Base-by-base conservation (phyloP, 92 coral and sea anemone genomes). In the Actinostola sp. region DNA sequence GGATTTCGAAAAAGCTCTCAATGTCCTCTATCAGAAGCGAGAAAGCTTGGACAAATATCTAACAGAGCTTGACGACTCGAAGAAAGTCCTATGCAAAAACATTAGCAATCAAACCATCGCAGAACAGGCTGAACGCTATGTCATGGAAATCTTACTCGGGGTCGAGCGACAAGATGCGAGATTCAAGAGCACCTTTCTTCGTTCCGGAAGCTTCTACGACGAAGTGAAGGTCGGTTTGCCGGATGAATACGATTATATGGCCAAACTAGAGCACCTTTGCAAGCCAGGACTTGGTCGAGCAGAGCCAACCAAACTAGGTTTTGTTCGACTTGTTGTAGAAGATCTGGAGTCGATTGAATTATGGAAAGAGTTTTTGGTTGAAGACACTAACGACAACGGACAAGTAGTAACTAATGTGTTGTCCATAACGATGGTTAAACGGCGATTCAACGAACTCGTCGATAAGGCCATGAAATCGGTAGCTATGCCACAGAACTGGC, bases 221-320 rank as follows among this genome's bases (percentile, higher is more conserved):
- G 76, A 70, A 29, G 66, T 26, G 16, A 70, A 70, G 13, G 76
- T 70, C 7, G 76, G 66, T 15, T n/a, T 48, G 15, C 76, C 76
- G 0, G 67, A 70, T 70, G 76, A 70, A 54, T 70, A 48, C 28
- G 76, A 70, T 15, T 70, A 14, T 56, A 70, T 70, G 76, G 76
- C 76, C 49, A 70, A 70, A n/a, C 66, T 70, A 0, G 76, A 51
- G 51, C 76, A 51, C 17, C 76, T 70, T 25, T 70, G 66, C 41
- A 70, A 70, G 38, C 67, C 76, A 26, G 76, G 76, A 30, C 14
- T 45, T 31, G 76, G 66, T 15, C 31, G 19, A 53, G 76, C 66
- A 70, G 76, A 51, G 20, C 38, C 76, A 32, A 51, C 76, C 10
- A 70, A 49, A 38, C 76, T 50, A 17, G 76, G 76, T n/a, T 70